Evolutionary conservation across 1,140 invertebrate species (phyloP).

Genomic region (Notospermus geniculatus): DNA sequence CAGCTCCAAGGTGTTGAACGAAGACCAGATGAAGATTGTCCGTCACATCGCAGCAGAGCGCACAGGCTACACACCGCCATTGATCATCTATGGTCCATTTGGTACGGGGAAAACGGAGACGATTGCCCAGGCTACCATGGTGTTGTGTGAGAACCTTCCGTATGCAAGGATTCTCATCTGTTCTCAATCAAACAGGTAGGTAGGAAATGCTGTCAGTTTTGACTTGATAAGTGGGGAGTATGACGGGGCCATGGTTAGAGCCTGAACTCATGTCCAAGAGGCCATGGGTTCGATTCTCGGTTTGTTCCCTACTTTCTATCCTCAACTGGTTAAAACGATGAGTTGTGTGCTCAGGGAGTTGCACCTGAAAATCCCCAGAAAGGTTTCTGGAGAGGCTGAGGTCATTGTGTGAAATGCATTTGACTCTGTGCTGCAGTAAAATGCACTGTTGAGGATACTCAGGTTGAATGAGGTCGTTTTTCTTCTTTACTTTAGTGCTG

Average conservation of each 20-base stretch:
- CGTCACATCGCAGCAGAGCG: constrained; percentile 40
- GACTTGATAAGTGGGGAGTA: no score
- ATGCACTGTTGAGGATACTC: not conserved
- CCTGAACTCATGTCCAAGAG: no score
- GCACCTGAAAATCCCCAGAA: no score
- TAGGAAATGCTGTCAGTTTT: no score
- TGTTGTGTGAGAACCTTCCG: constrained; percentile 67
- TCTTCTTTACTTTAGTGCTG: constrained; percentile 56
- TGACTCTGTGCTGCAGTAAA: no score
- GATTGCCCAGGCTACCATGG: constrained; percentile 68
- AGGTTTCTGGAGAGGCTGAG: no score
- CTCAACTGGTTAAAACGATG: no score
- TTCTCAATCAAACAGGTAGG: constrained; percentile 80
- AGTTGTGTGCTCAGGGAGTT: no score
- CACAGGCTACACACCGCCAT: constrained; percentile 63
- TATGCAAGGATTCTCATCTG: constrained; percentile 75
- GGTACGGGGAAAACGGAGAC: constrained; percentile 89
- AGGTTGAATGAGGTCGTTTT: constrained; percentile 6
- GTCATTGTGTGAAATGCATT: no score
- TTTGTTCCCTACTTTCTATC: no score
- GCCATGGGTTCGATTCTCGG: no score
- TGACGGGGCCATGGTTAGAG: no score
- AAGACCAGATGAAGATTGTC: constrained; percentile 42
- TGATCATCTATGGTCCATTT: constrained; percentile 80
- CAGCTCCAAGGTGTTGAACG: constrained; percentile 40